phyloP scores from a whole-genome alignment of 2,888 invertebrate species.

The Actias luna region DNA sequence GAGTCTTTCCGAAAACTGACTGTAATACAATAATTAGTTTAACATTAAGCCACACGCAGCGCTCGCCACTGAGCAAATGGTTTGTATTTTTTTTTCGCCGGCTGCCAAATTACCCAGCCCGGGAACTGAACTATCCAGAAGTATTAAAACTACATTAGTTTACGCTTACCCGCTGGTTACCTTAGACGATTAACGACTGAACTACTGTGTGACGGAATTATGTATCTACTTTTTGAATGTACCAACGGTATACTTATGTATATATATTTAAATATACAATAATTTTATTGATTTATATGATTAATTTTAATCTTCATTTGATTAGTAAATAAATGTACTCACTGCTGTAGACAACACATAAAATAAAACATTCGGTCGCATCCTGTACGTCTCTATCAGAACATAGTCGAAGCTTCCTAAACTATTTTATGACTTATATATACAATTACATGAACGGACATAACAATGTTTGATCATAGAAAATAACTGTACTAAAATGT shows the following conservation, averaged over 20 bases:
- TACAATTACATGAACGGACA: background rate
- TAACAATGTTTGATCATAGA: slow-evolving; percentile 26
- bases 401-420: background rate
- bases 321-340: no score
- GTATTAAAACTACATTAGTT: slow-evolving; percentile 76
- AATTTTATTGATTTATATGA: background rate
- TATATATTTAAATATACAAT: background rate
- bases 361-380: background rate
- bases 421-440: background rate
- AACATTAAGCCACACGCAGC: slow-evolving; percentile 66
- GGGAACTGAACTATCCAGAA: slow-evolving; percentile 39
- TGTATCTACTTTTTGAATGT: slow-evolving; percentile 23
- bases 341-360: no score
- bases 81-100: slow-evolving; percentile 50
- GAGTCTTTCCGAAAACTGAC: slow-evolving; percentile 23
- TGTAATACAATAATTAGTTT: slow-evolving; percentile 62
- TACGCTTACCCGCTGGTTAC: slow-evolving; percentile 37
- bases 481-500: slow-evolving; percentile 14
- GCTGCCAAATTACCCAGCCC: slow-evolving; percentile 60
- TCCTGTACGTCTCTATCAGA: background rate
- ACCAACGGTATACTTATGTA: background rate
- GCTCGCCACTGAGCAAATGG: slow-evolving; percentile 54
- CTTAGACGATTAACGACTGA: slow-evolving; percentile 48
- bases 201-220: slow-evolving; percentile 39
- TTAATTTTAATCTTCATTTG: background rate